phyloP scores from a whole-genome alignment of 1,140 invertebrate genomes.

The Solenopsis fugax region DNA sequence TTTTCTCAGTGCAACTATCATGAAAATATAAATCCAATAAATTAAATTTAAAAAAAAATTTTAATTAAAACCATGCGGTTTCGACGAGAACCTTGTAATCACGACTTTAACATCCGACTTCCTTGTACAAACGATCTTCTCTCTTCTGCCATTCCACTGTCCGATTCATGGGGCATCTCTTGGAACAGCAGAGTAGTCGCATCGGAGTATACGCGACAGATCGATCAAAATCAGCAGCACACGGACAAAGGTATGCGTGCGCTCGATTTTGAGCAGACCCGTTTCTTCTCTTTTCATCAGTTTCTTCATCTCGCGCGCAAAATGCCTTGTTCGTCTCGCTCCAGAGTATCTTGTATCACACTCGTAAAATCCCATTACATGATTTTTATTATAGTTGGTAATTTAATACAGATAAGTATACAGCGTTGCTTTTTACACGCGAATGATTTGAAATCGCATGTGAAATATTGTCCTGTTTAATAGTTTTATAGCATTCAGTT shows the following conservation, averaged over 20 bases:
- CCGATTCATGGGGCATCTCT: neutral
- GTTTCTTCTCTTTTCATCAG: conserved; percentile 6
- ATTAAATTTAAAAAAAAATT: no score
- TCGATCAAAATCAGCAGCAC: conserved; percentile 22
- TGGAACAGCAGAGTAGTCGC: neutral
- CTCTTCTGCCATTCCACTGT: conserved; percentile 33
- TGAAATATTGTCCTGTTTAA: neutral
- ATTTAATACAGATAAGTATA: neutral
- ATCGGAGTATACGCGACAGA: neutral
- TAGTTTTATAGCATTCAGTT: neutral
- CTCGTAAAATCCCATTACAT: neutral
- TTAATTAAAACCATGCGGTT: no score
- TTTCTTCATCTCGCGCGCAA: neutral
- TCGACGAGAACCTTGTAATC: neutral
- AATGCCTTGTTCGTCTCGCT: no score
- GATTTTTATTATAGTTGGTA: conserved; percentile 2
- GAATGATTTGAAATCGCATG: neutral
- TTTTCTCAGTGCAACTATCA: no score
- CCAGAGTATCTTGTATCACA: neutral
- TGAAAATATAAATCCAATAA: no score
- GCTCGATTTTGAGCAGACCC: conserved; percentile 33
- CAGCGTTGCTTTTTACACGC: neutral
- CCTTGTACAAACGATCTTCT: conserved; percentile 1
- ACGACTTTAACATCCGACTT: neutral
- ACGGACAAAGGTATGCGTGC: neutral